phyloP scores from a whole-genome alignment of 2,888 invertebrate species.

The Cacoxenus indagator region DNA sequence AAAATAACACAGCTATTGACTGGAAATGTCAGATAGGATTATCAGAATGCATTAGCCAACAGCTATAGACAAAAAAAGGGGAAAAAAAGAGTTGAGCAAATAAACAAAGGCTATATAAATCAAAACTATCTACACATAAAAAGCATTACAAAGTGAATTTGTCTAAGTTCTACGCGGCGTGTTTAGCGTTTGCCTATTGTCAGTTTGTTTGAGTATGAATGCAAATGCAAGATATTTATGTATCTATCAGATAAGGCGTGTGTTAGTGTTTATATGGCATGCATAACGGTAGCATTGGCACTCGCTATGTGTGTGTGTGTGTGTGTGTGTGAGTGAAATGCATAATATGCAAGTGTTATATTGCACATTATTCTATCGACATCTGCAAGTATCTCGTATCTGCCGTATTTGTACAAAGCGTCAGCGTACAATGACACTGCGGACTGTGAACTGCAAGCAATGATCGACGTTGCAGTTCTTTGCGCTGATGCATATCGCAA shows the following conservation, averaged over 20 bases:
- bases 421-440: slow-evolving; percentile 5
- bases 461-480: background rate
- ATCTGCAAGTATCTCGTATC: too few species aligned
- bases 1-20: too few species aligned
- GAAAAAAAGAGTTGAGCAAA: too few species aligned
- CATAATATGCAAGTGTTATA: background rate
- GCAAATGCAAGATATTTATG: background rate
- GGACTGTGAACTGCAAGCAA: background rate
- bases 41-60: too few species aligned
- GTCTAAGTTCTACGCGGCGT: background rate
- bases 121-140: too few species aligned
- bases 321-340: too few species aligned
- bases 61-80: too few species aligned
- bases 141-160: too few species aligned
- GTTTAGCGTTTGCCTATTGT: background rate
- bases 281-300: background rate
- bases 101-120: too few species aligned
- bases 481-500: background rate
- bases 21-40: too few species aligned
- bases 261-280: background rate
- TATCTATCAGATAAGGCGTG: background rate
- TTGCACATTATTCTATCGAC: too few species aligned
- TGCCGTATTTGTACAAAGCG: background rate
- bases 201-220: background rate
- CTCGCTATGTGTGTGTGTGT: background rate